Evolutionary conservation across 2,888 invertebrate species (phyloP).

Genomic region (Sphecodes monilicornis): DNA sequence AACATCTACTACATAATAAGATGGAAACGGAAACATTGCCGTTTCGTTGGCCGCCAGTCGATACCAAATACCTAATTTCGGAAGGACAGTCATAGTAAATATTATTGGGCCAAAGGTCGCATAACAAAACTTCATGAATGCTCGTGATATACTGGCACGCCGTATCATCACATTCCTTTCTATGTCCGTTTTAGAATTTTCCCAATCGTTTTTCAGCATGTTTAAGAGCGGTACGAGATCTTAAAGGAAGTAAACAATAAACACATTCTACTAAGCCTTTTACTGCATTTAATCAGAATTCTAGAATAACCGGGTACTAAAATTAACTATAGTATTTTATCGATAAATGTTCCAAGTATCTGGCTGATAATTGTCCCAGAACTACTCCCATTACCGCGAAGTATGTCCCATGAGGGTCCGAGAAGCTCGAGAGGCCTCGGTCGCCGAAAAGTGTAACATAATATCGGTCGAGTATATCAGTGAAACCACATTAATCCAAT

Average conservation of each 20-base stretch:
- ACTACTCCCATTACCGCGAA: too few relatives aligned
- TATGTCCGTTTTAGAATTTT: constrained; percentile 1
- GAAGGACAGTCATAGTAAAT: not conserved
- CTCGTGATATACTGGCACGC: constrained; percentile 1
- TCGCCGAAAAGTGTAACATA: too few relatives aligned
- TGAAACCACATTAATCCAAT: too few relatives aligned
- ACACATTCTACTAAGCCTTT: not conserved
- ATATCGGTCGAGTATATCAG: too few relatives aligned
- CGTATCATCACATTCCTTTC: constrained; percentile 44
- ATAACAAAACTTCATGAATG: constrained; percentile 1
- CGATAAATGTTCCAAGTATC: too few relatives aligned
- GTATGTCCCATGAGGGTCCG: too few relatives aligned
- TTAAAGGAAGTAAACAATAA: constrained; percentile 25
- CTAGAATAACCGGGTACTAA: too few relatives aligned
- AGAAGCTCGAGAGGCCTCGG: too few relatives aligned
- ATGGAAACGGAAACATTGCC: constrained; percentile 18
- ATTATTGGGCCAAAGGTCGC: not conserved
- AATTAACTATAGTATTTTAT: too few relatives aligned
- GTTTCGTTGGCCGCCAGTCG: constrained; percentile 37
- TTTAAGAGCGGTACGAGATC: constrained; percentile 28
- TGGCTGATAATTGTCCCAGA: too few relatives aligned
- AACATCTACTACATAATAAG: constrained; percentile 24
- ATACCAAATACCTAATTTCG: constrained; percentile 38
- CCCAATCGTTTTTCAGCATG: constrained; percentile 56
- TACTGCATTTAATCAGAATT: not conserved